Evolutionary conservation across 2,113 vertebrate species (phyloP).

Genomic region (Heptranchias perlo): DNA sequence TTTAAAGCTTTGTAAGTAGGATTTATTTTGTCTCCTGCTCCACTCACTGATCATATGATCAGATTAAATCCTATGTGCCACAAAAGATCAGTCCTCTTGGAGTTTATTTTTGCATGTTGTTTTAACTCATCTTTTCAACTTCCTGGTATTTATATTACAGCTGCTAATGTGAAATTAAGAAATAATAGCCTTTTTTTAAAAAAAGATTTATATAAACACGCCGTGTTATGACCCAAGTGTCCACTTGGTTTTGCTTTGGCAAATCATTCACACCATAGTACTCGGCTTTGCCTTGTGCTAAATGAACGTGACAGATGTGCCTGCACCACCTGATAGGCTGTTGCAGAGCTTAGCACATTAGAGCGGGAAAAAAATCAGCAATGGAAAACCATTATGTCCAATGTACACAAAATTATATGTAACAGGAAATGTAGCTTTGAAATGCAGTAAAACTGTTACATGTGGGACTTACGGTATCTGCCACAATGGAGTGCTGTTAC

Average conservation of each 20-base stretch:
- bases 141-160: neutral
- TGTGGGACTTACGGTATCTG: neutral
- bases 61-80: neutral
- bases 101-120: neutral
- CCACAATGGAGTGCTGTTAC: neutral
- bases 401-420: neutral
- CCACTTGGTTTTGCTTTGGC: neutral
- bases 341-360: neutral
- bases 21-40: neutral
- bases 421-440: neutral
- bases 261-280: neutral
- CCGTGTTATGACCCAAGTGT: neutral
- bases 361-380: neutral
- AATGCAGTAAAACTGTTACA: neutral
- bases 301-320: neutral
- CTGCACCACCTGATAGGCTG: neutral
- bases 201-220: neutral
- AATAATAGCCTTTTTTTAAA: neutral
- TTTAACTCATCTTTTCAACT: neutral
- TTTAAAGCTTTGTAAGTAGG: neutral
- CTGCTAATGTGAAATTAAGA: neutral
- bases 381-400: neutral
- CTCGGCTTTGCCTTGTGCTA: too few species aligned
- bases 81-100: neutral
- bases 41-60: neutral